These are phyloP conservation scores for Cynocephalus volans DNA, from an alignment of 2,113 vertebrate species.

Conservation along the genomic window DNA sequence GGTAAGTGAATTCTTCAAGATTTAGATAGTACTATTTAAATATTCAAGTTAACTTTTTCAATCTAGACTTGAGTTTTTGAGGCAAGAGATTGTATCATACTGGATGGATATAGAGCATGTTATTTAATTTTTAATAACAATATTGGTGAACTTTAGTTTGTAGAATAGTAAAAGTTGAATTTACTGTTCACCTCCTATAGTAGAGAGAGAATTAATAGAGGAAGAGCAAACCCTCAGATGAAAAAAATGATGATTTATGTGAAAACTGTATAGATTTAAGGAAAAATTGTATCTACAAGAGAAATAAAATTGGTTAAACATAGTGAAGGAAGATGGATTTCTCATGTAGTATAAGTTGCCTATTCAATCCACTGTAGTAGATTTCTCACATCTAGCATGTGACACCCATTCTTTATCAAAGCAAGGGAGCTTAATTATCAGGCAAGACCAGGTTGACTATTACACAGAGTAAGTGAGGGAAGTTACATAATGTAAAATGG, in stretches of 20 bases:
- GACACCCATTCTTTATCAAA: background rate
- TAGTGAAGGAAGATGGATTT: background rate
- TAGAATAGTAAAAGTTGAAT: conserved; percentile 51
- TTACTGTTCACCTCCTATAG: background rate
- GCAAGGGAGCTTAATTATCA: conserved; percentile 26
- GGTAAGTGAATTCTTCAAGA: conserved; percentile 88
- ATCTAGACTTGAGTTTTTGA: conserved; percentile 69
- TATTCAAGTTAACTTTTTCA: conserved; percentile 59
- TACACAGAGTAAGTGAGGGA: background rate
- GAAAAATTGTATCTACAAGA: conserved; percentile 17
- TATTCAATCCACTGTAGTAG: background rate
- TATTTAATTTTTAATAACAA: conserved; percentile 57
- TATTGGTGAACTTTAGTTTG: conserved; percentile 48
- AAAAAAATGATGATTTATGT: conserved; percentile 25
- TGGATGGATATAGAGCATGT: conserved; percentile 26
- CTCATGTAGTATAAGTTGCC: background rate
- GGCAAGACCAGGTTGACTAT: background rate
- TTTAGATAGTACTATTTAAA: conserved; percentile 73
- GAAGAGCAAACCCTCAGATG: background rate
- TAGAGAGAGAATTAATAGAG: conserved; percentile 23
- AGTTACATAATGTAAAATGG: conserved; percentile 17
- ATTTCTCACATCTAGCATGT: background rate
- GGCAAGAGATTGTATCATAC: background rate
- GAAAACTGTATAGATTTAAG: conserved; percentile 58
- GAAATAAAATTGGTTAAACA: conserved; percentile 39